Base-by-base conservation (phyloP, 1,140 invertebrate genomes). In the Xylocopa sonorina region DNA sequence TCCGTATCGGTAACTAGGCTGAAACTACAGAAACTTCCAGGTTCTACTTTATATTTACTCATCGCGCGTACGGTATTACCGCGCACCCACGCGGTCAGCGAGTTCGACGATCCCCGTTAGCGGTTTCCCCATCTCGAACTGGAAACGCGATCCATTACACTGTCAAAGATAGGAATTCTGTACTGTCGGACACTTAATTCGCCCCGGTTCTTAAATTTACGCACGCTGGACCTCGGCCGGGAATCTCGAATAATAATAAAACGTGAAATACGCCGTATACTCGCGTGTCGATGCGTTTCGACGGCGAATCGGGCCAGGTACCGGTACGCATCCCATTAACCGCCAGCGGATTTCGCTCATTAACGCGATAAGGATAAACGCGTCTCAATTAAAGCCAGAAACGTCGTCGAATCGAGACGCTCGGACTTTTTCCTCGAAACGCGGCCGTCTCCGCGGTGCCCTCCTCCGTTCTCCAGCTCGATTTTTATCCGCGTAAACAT, bases 401-500 rank as follows among this genome's bases (percentile, higher is more conserved):
- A 16, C 16, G 63, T 66, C 27, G 16, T 43, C 16, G 21, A 67
- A 71, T 57, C 55, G 38, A 72, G 58, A 43, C 62, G 4, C 6
- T 18, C 27, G 32, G 29, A 51, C 29, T 4, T n/a, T 68, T 32
- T 46, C 14, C 27, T 34, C 50, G 50, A n/a, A n/a, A 50, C 1
- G n/a, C n/a, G 2, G 21, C 21, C 18, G 27, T 21, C 18, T 14
- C 1, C 16, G 43, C 29, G 29, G 32, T 32, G 1, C 57, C 14
- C 38, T 64, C 7, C 18, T 64, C 7, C 18, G 46, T n/a, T 51
- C 34, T 48, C 48, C 29, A 21, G 43, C 18, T 21, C 50, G 21
- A 9, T n/a, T 55, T 41, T 38, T n/a, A 51, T 51, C 50, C 50
- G 64, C 72, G 48, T 66, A 75, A 64, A 75, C 21, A 38, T 66